A percentile compares a stretch with the other conserved stretches of the same genome.
phyloP scores from a whole-genome alignment of 30 jellyfish, hydroid and myxozoan species.

The Phacellophora camtschatica region DNA sequence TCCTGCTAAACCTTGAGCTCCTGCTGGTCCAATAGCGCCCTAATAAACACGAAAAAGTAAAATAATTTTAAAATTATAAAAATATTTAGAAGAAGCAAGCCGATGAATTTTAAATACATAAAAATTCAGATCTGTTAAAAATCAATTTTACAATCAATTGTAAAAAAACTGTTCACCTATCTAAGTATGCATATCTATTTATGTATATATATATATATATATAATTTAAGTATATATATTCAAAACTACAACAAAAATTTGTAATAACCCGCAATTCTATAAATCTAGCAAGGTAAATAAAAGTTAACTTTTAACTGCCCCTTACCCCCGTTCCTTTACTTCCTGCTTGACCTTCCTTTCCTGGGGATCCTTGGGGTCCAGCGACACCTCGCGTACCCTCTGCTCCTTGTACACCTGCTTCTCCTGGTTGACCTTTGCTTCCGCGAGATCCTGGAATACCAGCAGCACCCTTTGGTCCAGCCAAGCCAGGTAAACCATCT shows the following conservation, averaged over 20 bases:
- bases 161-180: background rate
- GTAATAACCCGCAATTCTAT: too few species aligned
- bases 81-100: too few species aligned
- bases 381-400: constrained; percentile 84
- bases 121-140: background rate
- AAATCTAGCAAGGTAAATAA: too few species aligned
- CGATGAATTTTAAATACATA: too few species aligned
- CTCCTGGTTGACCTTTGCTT: constrained; percentile 80
- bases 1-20: constrained; percentile 91
- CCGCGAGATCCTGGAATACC: constrained; percentile 92
- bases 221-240: too few species aligned
- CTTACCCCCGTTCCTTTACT: constrained; percentile 68
- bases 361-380: constrained; percentile 82
- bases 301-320: too few species aligned
- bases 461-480: constrained; percentile 83
- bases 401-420: constrained; percentile 75
- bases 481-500: constrained; percentile 81
- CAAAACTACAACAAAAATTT: too few species aligned
- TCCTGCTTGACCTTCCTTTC: constrained; percentile 85
- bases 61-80: too few species aligned
- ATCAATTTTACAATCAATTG: background rate
- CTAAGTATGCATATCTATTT: too few species aligned
- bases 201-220: too few species aligned
- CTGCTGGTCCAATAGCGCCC: constrained; percentile 96
- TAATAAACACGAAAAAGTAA: too few species aligned